phyloP scores from a whole-genome alignment of 2,888 invertebrate species.

The Agrilus mali region DNA sequence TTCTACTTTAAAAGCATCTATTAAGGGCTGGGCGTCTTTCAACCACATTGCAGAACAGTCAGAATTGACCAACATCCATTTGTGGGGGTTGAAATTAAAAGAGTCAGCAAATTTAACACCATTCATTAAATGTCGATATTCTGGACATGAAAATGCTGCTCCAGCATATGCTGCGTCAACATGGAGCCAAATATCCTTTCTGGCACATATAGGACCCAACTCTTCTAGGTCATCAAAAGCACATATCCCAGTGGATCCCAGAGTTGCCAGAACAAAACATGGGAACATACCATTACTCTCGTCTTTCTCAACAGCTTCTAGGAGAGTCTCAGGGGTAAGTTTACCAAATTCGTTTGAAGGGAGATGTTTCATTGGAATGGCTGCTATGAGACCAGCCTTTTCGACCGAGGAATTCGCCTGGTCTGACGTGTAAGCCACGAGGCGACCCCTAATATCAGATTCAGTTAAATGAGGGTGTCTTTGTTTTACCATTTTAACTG shows the following conservation, averaged over 20 bases:
- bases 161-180: conserved; percentile 95
- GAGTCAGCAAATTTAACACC: conserved; percentile 74
- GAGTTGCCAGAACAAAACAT: conserved; percentile 67
- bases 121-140: conserved; percentile 64
- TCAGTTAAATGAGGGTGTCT: conserved; percentile 48
- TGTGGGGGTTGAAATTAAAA: conserved; percentile 87
- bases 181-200: conserved; percentile 74
- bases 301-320: conserved; percentile 63
- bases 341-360: conserved; percentile 52
- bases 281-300: conserved; percentile 68
- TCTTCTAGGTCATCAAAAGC: conserved; percentile 80
- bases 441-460: conserved; percentile 49
- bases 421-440: conserved; percentile 74
- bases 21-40: conserved; percentile 62
- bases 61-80: conserved; percentile 88
- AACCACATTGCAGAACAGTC: conserved; percentile 92
- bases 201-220: conserved; percentile 66
- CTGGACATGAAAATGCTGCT: conserved; percentile 80
- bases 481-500: conserved; percentile 41
- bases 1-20: conserved; percentile 79
- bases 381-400: conserved; percentile 67
- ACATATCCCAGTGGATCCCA: conserved; percentile 59
- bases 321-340: conserved; percentile 53
- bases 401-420: conserved; percentile 84
- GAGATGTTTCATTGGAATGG: conserved; percentile 61